These are phyloP conservation scores for Anolis apletophallus DNA, from an alignment of 2,797 vertebrate genomes.

Conservation along the genomic window DNA sequence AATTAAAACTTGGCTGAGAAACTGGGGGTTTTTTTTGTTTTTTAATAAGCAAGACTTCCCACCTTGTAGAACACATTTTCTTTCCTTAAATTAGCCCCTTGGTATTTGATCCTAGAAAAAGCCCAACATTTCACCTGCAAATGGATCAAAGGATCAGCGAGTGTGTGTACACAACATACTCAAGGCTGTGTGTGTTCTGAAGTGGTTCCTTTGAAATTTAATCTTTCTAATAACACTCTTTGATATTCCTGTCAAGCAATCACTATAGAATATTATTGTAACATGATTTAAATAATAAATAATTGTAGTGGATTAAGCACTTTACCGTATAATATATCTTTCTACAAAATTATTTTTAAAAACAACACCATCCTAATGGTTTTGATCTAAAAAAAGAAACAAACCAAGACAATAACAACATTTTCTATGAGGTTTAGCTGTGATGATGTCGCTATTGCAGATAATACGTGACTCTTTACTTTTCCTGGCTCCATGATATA, in stretches of 20 bases:
- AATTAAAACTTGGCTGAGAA: neutral
- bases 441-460: too few species aligned
- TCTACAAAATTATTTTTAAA: too few species aligned
- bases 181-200: neutral
- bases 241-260: neutral
- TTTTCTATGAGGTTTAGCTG: too few species aligned
- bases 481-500: too few species aligned
- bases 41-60: neutral
- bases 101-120: neutral
- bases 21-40: neutral
- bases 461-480: too few species aligned
- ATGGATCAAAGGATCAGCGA: slow-evolving; percentile 14
- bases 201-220: slow-evolving; percentile 39
- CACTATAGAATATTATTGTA: neutral
- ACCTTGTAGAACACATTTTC: neutral
- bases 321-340: too few species aligned
- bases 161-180: slow-evolving; percentile 8
- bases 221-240: slow-evolving; percentile 15
- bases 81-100: slow-evolving; percentile 6
- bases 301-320: neutral
- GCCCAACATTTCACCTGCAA: slow-evolving; percentile 11
- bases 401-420: too few species aligned
- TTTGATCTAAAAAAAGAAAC: too few species aligned
- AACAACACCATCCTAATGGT: too few species aligned
- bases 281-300: neutral